Evolutionary conservation across 2,113 vertebrate genomes (phyloP), one percentile per base, ranked within the genome.

Genomic region (Diglossa brunneiventris): DNA sequence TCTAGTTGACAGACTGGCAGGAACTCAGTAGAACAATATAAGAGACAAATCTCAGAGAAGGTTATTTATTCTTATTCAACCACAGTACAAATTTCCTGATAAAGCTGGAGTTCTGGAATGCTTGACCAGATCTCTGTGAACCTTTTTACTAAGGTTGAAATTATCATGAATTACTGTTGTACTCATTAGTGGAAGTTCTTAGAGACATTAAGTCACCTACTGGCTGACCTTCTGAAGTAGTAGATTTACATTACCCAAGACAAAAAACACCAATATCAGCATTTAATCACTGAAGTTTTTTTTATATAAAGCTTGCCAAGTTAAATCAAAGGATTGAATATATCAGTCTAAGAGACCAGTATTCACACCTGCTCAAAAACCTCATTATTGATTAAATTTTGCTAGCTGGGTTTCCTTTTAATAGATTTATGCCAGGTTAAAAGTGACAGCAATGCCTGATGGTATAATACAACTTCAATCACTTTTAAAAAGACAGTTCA

Each of bases 41-140:
- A 41, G 39, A 94, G 83, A 90, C 19, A 70, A 93, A 77, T 85
- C 55, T 92, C 67, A 87, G 58, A 87, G 92, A 90, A 0, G 11
- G 46, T 89, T 92, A 85, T 88, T 87, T 96, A 69, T 95, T 92
- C 78, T 85, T 2, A 0, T 82, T 93, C 75, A 93, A n/a, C 59
- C 15, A 5, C 82, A 95, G 46, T 21, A 87, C 37, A 85, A 62
- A 86, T 82, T 87, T 95, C 59, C 72, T 73, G 55, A 91, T 83
- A 87, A 93, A 91, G 39, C 30, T 83, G 68, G 52, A 86, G 63
- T 31, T 88, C 87, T 88, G 72, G 75, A 94, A 86, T 92, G 82
- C 56, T 94, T 96, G 92, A 94, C 87, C 82, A 94, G 94, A 90
- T 92, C 92, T 92, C 83, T 83, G 50, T 94, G 92, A 96, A 90